A percentile compares a stretch with the other conserved stretches of the same genome.
phyloP scores from a whole-genome alignment of 53 echinoderm and acorn worm species.

The Arbacia lixula region DNA sequence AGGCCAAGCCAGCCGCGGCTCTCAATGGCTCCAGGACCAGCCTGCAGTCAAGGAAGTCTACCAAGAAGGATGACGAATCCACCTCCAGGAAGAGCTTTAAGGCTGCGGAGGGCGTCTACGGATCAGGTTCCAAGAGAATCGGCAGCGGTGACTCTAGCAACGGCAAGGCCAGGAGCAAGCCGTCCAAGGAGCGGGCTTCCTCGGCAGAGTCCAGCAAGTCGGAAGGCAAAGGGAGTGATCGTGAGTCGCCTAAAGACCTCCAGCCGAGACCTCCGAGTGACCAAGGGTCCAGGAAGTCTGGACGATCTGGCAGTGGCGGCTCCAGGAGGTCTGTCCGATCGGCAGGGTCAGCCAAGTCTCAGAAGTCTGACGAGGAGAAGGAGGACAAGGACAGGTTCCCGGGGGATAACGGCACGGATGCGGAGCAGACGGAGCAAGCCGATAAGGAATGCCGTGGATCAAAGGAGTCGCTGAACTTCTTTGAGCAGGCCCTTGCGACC shows the following conservation, averaged over 20 bases:
- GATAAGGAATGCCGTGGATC: slow-evolving; percentile 20
- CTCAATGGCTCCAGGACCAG: slow-evolving; percentile 18
- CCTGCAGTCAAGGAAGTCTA: slow-evolving; percentile 28
- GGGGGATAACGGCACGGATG: neutral
- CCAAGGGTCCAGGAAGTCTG: slow-evolving; percentile 26
- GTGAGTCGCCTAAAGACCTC: neutral
- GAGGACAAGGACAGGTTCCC: neutral
- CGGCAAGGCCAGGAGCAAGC: neutral
- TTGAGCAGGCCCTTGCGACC: slow-evolving; percentile 21
- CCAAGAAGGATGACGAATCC: slow-evolving; percentile 22
- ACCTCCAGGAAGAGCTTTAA: slow-evolving; percentile 16
- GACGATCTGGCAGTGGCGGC: slow-evolving; percentile 26
- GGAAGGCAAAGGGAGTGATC: too few species aligned
- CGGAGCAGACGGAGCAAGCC: neutral
- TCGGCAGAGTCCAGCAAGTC: slow-evolving; percentile 35
- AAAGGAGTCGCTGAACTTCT: slow-evolving; percentile 52
- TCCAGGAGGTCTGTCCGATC: slow-evolving; percentile 39
- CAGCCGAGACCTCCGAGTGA: slow-evolving; percentile 38
- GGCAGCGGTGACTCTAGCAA: slow-evolving; percentile 4
- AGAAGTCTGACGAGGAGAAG: neutral
- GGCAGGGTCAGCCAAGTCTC: slow-evolving; percentile 15
- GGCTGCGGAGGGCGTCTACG: slow-evolving; percentile 31
- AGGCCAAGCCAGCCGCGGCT: neutral
- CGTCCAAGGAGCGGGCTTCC: slow-evolving; percentile 24
- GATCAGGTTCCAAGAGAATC: slow-evolving; percentile 27